Conservation (phyloP, 2,888 invertebrate species). For the Tortricodes alternella region DNA sequence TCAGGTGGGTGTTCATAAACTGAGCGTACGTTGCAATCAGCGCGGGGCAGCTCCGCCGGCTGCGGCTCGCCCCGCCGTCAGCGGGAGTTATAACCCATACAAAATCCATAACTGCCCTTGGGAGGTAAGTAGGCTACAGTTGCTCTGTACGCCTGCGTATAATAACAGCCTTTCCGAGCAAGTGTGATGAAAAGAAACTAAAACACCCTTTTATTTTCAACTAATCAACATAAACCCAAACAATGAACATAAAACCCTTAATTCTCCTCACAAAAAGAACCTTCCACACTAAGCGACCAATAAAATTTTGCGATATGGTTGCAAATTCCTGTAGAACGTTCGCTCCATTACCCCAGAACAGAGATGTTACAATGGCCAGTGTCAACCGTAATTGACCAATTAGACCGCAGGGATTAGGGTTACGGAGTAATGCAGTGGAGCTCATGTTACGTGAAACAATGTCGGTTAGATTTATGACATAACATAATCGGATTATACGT, state of each 20-base stretch:
- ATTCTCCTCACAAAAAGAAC: background rate
- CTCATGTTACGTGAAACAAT: too few species aligned
- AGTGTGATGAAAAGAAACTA: background rate
- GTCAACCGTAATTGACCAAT: slow-evolving; percentile 15
- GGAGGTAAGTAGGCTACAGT: too few species aligned
- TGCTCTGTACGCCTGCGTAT: too few species aligned
- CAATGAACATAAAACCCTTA: background rate
- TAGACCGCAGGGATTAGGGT: slow-evolving; percentile 12
- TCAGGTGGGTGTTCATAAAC: too few species aligned
- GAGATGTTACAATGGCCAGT: slow-evolving; percentile 19
- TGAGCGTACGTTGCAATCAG: too few species aligned
- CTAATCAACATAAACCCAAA: background rate
- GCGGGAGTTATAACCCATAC: too few species aligned
- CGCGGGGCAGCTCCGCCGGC: too few species aligned
- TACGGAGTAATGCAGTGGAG: background rate
- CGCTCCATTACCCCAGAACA: slow-evolving; percentile 4
- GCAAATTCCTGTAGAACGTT: background rate
- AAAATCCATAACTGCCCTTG: too few species aligned
- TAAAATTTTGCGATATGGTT: slow-evolving; percentile 12
- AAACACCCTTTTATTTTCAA: background rate
- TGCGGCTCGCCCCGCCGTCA: too few species aligned
- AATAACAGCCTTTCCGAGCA: too few species aligned
- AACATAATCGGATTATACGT: too few species aligned
- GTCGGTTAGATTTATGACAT: too few species aligned
- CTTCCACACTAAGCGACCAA: background rate